These are phyloP conservation scores for Himalopsyche japonica DNA, from an alignment of 2,888 invertebrate genomes.

Conservation along the genomic window DNA sequence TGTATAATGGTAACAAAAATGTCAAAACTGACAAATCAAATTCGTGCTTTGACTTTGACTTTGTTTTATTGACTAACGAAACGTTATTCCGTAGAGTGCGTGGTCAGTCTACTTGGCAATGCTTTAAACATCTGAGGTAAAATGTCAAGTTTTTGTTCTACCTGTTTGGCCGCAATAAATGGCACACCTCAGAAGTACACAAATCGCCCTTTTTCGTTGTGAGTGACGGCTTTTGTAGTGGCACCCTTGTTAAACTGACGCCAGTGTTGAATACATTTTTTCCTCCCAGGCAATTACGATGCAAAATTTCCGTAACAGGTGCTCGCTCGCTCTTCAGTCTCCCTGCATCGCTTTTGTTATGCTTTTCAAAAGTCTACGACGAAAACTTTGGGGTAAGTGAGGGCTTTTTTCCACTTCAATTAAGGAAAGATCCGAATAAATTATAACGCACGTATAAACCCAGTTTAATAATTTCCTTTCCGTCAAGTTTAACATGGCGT, in stretches of 20 bases:
- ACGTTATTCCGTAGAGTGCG: too few species aligned
- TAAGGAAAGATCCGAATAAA: conserved; percentile 33
- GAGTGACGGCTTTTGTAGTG: conserved; percentile 33
- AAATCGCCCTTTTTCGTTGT: conserved; percentile 24
- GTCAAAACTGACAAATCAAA: too few species aligned
- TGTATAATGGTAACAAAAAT: too few species aligned
- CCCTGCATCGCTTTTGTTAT: conserved; percentile 31
- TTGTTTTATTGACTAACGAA: too few species aligned
- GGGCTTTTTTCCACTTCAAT: conserved; percentile 30
- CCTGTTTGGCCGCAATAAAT: conserved; percentile 6
- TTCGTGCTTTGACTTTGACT: too few species aligned
- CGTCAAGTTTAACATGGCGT: conserved; percentile 21
- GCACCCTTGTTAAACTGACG: conserved; percentile 22
- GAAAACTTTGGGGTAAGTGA: conserved; percentile 21
- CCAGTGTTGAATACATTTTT: conserved; percentile 21
- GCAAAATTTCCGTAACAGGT: conserved; percentile 38
- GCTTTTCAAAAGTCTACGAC: conserved; percentile 16
- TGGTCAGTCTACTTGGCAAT: not conserved
- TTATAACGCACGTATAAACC: conserved; percentile 28
- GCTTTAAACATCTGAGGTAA: not conserved
- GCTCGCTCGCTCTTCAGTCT: conserved; percentile 10
- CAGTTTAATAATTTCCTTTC: conserved; percentile 28
- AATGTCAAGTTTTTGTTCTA: not conserved
- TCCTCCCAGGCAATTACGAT: conserved; percentile 36
- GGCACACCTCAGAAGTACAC: conserved; percentile 23